A percentile compares a stretch with the other conserved stretches of the same genome.
Evolutionary conservation across 2,113 vertebrate genomes (phyloP).

Genomic region (Gavia stellata): DNA sequence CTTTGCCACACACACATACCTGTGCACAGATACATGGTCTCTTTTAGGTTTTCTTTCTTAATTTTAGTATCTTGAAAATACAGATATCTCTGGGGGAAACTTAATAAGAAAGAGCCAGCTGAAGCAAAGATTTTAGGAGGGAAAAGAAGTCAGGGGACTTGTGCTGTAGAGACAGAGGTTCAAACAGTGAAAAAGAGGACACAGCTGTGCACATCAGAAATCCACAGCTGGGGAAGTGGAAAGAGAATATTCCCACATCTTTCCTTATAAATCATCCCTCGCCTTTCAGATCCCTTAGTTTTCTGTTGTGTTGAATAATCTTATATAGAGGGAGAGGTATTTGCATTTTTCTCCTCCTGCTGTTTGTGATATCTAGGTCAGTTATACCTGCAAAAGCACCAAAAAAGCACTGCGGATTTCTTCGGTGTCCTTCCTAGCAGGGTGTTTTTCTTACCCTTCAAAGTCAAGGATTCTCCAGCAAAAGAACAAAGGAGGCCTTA

Average conservation of each 20-base stretch:
- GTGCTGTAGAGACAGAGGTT: background rate
- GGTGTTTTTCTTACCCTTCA: slow-evolving; percentile 25
- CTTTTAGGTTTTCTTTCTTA: background rate
- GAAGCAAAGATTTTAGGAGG: slow-evolving; percentile 23
- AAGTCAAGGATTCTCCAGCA: slow-evolving; percentile 10
- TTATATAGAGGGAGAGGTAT: background rate
- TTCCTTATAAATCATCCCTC: slow-evolving; percentile 31
- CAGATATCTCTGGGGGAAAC: background rate
- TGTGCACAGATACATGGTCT: background rate
- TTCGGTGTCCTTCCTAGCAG: background rate
- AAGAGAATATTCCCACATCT: slow-evolving; percentile 27
- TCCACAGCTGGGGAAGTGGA: slow-evolving; percentile 35
- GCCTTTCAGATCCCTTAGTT: slow-evolving; percentile 16
- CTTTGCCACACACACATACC: background rate
- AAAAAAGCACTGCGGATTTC: background rate
- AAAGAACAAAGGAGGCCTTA: background rate
- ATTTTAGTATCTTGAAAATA: slow-evolving; percentile 44
- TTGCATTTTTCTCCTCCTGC: slow-evolving; percentile 46
- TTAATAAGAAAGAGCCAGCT: slow-evolving; percentile 26
- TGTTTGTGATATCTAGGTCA: slow-evolving; percentile 47
- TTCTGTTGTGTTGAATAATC: slow-evolving; percentile 33
- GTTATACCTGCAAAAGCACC: background rate
- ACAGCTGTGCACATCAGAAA: slow-evolving; percentile 47
- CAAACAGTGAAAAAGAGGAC: slow-evolving; percentile 35
- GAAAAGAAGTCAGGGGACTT: background rate